Base-by-base conservation (phyloP, 2,113 vertebrate genomes). In the Myotis lucifugus region DNA sequence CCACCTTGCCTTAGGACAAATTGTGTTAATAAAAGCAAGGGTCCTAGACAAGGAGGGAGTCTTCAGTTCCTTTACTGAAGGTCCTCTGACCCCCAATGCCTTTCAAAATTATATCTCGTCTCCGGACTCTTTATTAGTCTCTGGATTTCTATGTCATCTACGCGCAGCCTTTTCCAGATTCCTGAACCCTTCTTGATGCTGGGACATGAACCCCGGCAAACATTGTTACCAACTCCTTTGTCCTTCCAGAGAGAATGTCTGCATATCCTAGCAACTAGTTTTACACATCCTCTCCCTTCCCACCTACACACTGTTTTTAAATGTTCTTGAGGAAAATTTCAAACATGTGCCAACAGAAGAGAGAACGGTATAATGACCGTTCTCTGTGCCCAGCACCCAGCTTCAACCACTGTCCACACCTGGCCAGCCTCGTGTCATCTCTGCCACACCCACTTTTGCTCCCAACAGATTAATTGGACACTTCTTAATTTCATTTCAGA, bases 241-340 rank as follows among this genome's bases (percentile, higher is more conserved):
- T 87, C 46, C 64, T 69, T 83, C n/a, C 18, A 40, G 46, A 14
- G 54, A 90, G 7, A 7, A 23, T n/a, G 37, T 78, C 54, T 23
- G 56, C 32, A 69, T 74, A 81, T 81, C 56, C 93, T 70, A 85
- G 86, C 90, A 96, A 85, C 90, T 46, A 67, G 66, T n/a, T 84
- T 91, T 76, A 79, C 29, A 74, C 32, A 79, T 67, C 77, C 74
- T 82, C 25, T 19, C 76, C n/a, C 90, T 81, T 73, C 86, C 90
- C 76, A 83, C 64, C 27, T 27, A 46, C 29, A 76, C 40, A 32
- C 54, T 32, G 40, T 37, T 79, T 95, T 86, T 79, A 46, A 48
- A 48, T 85, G 74, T 90, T 87, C 83, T 94, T 46, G 34, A 90
- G 89, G 46, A 83, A 66, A 93, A 64, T 64, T 70, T 34, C 90